phyloP scores from a whole-genome alignment of 2,113 vertebrate genomes.

The Muntiacus reevesi region DNA sequence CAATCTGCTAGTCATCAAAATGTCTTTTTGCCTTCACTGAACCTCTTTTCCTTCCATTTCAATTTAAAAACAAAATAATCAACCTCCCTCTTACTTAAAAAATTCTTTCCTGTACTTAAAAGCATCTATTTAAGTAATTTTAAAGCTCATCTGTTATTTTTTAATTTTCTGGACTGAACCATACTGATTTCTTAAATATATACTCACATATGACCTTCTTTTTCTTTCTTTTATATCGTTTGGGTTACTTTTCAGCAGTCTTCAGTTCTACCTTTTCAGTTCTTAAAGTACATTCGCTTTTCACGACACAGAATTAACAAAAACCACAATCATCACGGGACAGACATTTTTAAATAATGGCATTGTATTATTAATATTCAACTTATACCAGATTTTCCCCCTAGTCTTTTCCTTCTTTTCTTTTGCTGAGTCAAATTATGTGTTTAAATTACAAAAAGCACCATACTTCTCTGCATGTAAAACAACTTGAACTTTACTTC shows the following conservation, averaged over 20 bases:
- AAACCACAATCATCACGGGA: not conserved
- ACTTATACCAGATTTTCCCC: not conserved
- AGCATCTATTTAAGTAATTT: not conserved
- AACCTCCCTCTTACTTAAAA: not conserved
- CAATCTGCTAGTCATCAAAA: not conserved
- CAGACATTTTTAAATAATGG: not conserved
- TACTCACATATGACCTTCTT: not conserved
- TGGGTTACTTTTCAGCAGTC: not conserved
- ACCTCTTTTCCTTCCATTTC: not conserved
- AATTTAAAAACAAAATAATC: not conserved
- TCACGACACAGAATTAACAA: not conserved
- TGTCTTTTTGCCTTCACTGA: not conserved
- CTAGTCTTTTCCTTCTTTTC: not conserved
- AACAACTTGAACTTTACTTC: slow-evolving; percentile 6
- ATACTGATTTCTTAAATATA: not conserved
- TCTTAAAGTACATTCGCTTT: not conserved
- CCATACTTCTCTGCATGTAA: not conserved
- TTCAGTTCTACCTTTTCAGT: not conserved
- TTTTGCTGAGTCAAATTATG: not conserved
- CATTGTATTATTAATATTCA: not conserved
- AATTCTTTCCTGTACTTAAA: not conserved
- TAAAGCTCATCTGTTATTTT: not conserved
- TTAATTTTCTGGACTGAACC: not conserved
- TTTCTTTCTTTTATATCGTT: not conserved
- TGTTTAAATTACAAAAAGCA: not conserved